phyloP scores from a whole-genome alignment of 2,888 invertebrate genomes.

The Leptarthrus brevirostris region DNA sequence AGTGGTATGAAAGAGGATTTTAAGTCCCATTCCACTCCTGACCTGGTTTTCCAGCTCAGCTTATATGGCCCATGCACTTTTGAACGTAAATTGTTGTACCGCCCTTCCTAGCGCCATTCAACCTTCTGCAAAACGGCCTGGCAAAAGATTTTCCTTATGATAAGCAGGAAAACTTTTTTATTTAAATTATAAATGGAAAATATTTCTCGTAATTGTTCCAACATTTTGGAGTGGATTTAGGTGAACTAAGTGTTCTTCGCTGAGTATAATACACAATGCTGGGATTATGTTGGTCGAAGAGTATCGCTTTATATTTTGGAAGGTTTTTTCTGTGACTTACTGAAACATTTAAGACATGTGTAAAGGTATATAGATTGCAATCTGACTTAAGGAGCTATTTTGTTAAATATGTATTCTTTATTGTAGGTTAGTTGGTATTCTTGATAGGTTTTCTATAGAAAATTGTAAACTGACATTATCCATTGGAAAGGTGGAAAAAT shows the following conservation, averaged over 20 bases:
- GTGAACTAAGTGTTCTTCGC: not conserved
- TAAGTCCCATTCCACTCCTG: slow-evolving; percentile 16
- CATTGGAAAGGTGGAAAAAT: too few relatives aligned
- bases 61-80: slow-evolving; percentile 25
- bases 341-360: too few relatives aligned
- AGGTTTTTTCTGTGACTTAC: too few relatives aligned
- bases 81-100: slow-evolving; percentile 25
- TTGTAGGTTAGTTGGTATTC: too few relatives aligned
- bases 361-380: too few relatives aligned
- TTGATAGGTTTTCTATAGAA: too few relatives aligned
- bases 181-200: slow-evolving; percentile 21
- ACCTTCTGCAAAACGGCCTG: slow-evolving; percentile 3
- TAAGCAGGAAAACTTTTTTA: slow-evolving; percentile 13
- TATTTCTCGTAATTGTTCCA: slow-evolving; percentile 7
- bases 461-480: too few relatives aligned
- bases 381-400: too few relatives aligned
- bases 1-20: slow-evolving; percentile 16
- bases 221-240: not conserved
- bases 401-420: too few relatives aligned
- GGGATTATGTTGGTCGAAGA: too few relatives aligned
- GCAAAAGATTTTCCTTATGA: not conserved
- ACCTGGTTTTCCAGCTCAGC: slow-evolving; percentile 3
- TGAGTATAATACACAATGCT: not conserved
- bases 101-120: slow-evolving; percentile 3
- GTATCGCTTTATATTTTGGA: too few relatives aligned